These are phyloP conservation scores for Drosophila sucinea DNA, from an alignment of 1,140 invertebrate species.

Conservation along the genomic window DNA sequence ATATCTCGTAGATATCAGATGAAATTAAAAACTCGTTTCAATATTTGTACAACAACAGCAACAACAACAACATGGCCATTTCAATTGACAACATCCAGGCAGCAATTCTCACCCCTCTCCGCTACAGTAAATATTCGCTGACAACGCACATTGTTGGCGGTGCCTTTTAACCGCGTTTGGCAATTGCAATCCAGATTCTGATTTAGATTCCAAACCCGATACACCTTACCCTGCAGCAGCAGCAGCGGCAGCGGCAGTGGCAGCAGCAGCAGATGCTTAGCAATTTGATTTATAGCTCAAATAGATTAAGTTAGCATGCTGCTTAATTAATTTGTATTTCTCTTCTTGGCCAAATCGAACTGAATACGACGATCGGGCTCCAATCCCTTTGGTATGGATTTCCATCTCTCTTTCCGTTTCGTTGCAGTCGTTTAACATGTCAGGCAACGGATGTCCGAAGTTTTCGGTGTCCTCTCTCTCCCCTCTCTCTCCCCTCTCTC, in stretches of 20 bases:
- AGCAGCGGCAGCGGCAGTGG: slow-evolving; percentile 1
- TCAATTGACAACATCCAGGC: slow-evolving; percentile 7
- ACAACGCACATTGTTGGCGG: slow-evolving; percentile 70
- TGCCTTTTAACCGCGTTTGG: slow-evolving; percentile 48
- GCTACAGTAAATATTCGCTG: slow-evolving; percentile 37
- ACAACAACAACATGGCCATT: not conserved
- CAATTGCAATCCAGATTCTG: slow-evolving; percentile 30
- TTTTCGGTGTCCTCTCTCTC: slow-evolving; percentile 68
- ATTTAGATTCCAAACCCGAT: not conserved
- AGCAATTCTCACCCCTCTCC: not conserved
- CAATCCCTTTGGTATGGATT: not conserved
- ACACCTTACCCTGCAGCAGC: slow-evolving; percentile 1
- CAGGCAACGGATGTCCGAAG: slow-evolving; percentile 65
- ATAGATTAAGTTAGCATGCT: slow-evolving; percentile 78
- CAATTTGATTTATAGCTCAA: slow-evolving; percentile 75
- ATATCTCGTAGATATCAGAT: not conserved
- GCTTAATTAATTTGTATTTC: slow-evolving; percentile 81
- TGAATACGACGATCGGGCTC: slow-evolving; percentile 55
- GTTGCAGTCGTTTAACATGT: slow-evolving; percentile 75
- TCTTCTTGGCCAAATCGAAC: slow-evolving; percentile 73
- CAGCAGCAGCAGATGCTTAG: slow-evolving; percentile 35
- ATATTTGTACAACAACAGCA: not conserved
- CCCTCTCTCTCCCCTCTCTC: not conserved
- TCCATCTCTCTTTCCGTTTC: slow-evolving; percentile 42
- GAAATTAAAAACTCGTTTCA: not conserved